phyloP scores from a whole-genome alignment of 1,140 invertebrate genomes.

The Listronotus oregonensis region DNA sequence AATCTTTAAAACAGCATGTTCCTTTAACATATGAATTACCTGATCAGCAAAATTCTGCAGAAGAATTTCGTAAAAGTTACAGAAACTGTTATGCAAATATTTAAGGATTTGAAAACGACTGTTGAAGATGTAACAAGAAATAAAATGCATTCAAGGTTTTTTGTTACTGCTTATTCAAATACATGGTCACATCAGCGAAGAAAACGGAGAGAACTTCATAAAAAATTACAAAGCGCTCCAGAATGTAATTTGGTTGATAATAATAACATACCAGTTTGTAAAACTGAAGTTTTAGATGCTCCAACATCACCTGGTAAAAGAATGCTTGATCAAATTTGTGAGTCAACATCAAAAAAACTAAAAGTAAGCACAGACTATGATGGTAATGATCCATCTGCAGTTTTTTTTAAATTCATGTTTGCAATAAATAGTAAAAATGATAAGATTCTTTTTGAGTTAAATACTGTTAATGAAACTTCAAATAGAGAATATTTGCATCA shows the following conservation, averaged over 20 bases:
- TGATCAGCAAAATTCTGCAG: slow-evolving; percentile 55
- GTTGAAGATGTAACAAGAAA: slow-evolving; percentile 59
- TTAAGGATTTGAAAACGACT: slow-evolving; percentile 55
- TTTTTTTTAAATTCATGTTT: slow-evolving; percentile 45
- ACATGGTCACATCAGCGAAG: slow-evolving; percentile 80
- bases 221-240: slow-evolving; percentile 12
- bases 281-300: slow-evolving; percentile 11
- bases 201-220: slow-evolving; percentile 64
- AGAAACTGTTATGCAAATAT: slow-evolving; percentile 49
- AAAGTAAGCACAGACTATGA: slow-evolving; percentile 42
- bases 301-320: slow-evolving; percentile 38
- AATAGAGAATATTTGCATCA: slow-evolving; percentile 69
- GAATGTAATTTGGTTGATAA: background rate
- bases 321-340: slow-evolving; percentile 41
- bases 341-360: slow-evolving; percentile 49
- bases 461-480: slow-evolving; percentile 60
- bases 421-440: slow-evolving; percentile 51
- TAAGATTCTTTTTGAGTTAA: slow-evolving; percentile 61
- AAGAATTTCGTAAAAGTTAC: slow-evolving; percentile 53
- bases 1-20: slow-evolving; percentile 34
- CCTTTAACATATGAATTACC: slow-evolving; percentile 49
- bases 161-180: slow-evolving; percentile 69
- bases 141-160: slow-evolving; percentile 59
- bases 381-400: slow-evolving; percentile 24
- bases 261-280: slow-evolving; percentile 8